Evolutionary conservation across 2,113 vertebrate species (phyloP), one percentile per base, ranked within the genome.

Genomic region (Symphodus melops): DNA sequence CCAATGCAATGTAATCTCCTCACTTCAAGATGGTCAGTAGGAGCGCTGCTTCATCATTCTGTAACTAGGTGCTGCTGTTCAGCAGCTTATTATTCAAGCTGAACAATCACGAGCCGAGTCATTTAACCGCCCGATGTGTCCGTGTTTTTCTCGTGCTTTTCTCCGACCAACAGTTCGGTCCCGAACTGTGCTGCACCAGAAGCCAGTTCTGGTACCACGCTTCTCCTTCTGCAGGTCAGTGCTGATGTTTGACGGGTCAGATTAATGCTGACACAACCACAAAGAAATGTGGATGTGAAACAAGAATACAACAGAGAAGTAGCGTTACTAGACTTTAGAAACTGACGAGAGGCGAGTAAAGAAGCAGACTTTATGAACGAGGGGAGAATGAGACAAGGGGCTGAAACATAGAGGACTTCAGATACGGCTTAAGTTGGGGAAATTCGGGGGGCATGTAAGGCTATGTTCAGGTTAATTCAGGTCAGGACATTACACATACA

Each of bases 11-110:
- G 46, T 4, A 3, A 17, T 63, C 17, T 60, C 28, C 54, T 36
- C 20, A 63, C 49, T 53, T 60, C 28, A 37, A 37, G 48, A 8
- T 20, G n/a, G 16, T 48, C 46, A 5, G 46, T 17, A 16, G 14
- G 14, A 19, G 46, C 7, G 12, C 72, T 28, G 57, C 39, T 63
- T 37, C 2, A 25, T 37, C 41, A 62, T 63, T 53, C 42, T 72
- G 19, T 25, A 60, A 53, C 1, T 1, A 60, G 54, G 49, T 68
- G 62, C 54, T 61, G 49, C n/a, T 20, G 0, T 51, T 75, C 42
- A 57, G 10, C 42, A 11, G 59, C 75, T 52, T 74, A 86, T 76
- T 67, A 64, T 72, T 78, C 67, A 83, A 37, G 33, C 57, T 74
- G 37, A 39, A 72, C 19, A 67, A 58, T 58, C 9, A 33, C 54